Percentiles rank a stretch among this genome's conserved stretches.
Evolutionary conservation across 2,888 invertebrate genomes (phyloP).

Genomic region (Sinhomidia bicolor): DNA sequence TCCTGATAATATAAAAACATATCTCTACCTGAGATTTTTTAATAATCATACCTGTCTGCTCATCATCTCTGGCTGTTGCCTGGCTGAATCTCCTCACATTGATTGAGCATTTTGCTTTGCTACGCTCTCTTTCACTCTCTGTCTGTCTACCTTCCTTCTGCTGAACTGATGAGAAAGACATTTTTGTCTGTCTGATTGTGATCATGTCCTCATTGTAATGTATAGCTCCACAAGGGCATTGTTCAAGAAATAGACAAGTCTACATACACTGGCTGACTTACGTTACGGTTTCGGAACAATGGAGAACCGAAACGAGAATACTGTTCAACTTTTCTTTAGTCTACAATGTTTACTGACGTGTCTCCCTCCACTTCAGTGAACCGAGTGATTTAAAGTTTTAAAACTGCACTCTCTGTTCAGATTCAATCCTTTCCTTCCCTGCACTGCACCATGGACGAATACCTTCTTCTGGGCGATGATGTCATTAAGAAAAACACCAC

Average conservation of each 20-base stretch:
- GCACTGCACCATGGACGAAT: slow-evolving; percentile 19
- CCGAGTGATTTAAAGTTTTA: not conserved
- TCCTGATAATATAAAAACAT: slow-evolving; percentile 33
- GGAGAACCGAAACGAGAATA: slow-evolving; percentile 14
- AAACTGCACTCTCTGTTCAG: slow-evolving; percentile 40
- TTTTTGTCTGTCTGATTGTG: slow-evolving; percentile 53
- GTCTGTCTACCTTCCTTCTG: not conserved
- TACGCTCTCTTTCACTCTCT: slow-evolving; percentile 18
- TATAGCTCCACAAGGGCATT: slow-evolving; percentile 46
- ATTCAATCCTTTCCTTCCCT: slow-evolving; percentile 43
- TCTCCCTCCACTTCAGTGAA: slow-evolving; percentile 3
- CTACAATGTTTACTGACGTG: slow-evolving; percentile 5
- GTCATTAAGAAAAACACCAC: slow-evolving; percentile 14
- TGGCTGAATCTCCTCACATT: slow-evolving; percentile 61
- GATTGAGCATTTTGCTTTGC: slow-evolving; percentile 51
- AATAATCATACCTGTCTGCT: slow-evolving; percentile 64
- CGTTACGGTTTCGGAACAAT: not conserved
- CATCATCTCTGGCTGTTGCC: slow-evolving; percentile 67
- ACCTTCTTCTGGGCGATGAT: slow-evolving; percentile 38
- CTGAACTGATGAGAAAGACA: slow-evolving; percentile 53
- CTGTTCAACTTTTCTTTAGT: not conserved
- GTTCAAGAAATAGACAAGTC: slow-evolving; percentile 46
- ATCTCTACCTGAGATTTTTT: slow-evolving; percentile 58
- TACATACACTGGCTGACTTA: slow-evolving; percentile 63
- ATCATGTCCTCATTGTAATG: slow-evolving; percentile 31